Base-by-base conservation (phyloP, 2,888 invertebrate genomes). In the Epicampocera succincta region DNA sequence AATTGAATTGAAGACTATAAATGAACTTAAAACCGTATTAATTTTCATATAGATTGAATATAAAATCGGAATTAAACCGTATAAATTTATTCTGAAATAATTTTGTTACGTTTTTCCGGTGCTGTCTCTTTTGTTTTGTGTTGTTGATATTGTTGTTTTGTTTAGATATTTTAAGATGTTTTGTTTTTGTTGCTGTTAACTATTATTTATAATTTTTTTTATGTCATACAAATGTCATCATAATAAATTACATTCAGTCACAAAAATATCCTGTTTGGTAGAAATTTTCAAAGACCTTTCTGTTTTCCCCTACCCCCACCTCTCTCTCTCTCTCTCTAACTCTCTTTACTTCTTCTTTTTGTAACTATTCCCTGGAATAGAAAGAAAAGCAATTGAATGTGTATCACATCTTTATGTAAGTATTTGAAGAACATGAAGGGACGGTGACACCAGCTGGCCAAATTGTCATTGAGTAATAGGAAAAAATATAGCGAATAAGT, bases 181-280 rank as follows among this genome's bases (percentile, higher is more conserved):
- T n/a, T 8, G 33, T 42, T 33, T 1, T 17, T 72, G 44, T 56
- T 63, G 60, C 33, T 61, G 46, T 29, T 56, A 25, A 13, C 38
- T 66, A 72, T 60, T 78, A 72, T 72, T 66, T 72, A 54, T 60
- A 78, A 42, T 58, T n/a, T 56, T 50, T 12, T 48, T 42, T 56
- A 56, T 63, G 52, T 44, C 33, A 58, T 15, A 72, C 52, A 66
- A 63, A 76, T 73, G 54, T 48, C 68, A 81, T 76, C 56, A 68
- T 44, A 72, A 81, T 76, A 81, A 72, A 76, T 81, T 76, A 68
- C 17, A 48, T 75, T 38, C 38, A 61, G 21, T 52, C 29, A 60
- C 11, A 61, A 65, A 74, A 42, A 66, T 44, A 42, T 75, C 50
- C 74, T 74, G 42, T 5, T 25, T 25, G 5, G 25, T 25, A 25